Evolutionary conservation across 35 echinoderm and acorn worm species (phyloP), one percentile per base, ranked within the genome.

Genomic region (Anneissia japonica): DNA sequence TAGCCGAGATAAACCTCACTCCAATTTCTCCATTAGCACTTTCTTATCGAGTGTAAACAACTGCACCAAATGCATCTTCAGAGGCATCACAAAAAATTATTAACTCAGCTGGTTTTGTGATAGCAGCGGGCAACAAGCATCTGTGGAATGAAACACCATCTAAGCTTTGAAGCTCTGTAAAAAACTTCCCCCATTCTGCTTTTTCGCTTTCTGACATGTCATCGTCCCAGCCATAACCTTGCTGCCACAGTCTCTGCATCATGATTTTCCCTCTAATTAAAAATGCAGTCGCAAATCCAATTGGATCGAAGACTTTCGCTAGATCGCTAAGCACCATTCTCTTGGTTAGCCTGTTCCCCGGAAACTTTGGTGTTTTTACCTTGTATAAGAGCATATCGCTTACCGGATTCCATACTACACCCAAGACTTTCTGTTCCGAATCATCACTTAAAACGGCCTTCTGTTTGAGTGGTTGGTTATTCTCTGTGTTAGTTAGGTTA

Each of bases 221-320:
- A 31, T 80, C 38, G 79, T 90, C 83, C 92, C 92, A 94, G 46
- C 46, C 87, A 26, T 86, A 51, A 12, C 92, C 87, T 77, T 85
- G 29, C 38, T 90, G 46, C 92, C 87, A 93, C 28, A 93, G 83
- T 31, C 74, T 14, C 33, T 93, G 87, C 82, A 90, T 64, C n/a
- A 83, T 78, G 13, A 93, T 90, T 74, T 94, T 94, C 0, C 87
- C 92, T 26, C 74, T 36, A 7, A 93, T 89, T 14, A 90, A 33
- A 51, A 93, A 90, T 21, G 91, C 87, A 9, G 91, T 34, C 36
- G 77, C 87, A 93, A 94, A 94, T 39, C 92, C 92, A 23, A 90
- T 86, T 33, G 92, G n/a, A n/a, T n/a, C n/a, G n/a, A n/a, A n/a
- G n/a, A n/a, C n/a, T n/a, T n/a, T n/a, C n/a, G n/a, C n/a, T n/a